phyloP scores from a whole-genome alignment of 2,113 vertebrate genomes.

The Pardalotus punctatus region DNA sequence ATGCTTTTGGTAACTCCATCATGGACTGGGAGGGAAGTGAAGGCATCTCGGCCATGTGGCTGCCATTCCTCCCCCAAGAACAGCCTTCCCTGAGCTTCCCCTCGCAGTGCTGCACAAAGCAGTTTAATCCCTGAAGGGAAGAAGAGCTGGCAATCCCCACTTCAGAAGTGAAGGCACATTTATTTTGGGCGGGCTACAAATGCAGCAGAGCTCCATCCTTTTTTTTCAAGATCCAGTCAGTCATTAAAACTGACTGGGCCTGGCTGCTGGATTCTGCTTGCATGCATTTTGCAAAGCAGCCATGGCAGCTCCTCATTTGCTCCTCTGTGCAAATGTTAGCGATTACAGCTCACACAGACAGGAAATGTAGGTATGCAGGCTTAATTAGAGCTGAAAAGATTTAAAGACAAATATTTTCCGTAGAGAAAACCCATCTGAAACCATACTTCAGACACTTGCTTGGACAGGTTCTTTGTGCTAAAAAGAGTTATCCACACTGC shows the following conservation, averaged over 20 bases:
- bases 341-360: not conserved
- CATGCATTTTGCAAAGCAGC: not conserved
- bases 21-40: not conserved
- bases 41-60: not conserved
- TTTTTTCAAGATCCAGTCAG: not conserved
- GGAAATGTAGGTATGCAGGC: not conserved
- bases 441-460: not conserved
- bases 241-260: not conserved
- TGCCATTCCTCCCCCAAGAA: not conserved
- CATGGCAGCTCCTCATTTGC: not conserved
- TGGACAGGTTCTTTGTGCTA: not conserved
- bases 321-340: not conserved
- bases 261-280: not conserved
- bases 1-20: not conserved
- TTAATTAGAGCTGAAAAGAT: conserved; percentile 40
- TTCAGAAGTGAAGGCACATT: not conserved
- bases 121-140: not conserved
- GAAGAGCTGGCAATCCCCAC: not conserved
- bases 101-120: not conserved
- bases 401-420: conserved; percentile 40
- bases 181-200: not conserved
- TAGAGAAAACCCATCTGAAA: conserved; percentile 29
- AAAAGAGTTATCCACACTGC: not conserved
- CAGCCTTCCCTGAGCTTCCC: not conserved
- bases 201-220: not conserved